Base-by-base conservation (phyloP, 2,113 vertebrate species). In the Nothoprocta perdicaria region DNA sequence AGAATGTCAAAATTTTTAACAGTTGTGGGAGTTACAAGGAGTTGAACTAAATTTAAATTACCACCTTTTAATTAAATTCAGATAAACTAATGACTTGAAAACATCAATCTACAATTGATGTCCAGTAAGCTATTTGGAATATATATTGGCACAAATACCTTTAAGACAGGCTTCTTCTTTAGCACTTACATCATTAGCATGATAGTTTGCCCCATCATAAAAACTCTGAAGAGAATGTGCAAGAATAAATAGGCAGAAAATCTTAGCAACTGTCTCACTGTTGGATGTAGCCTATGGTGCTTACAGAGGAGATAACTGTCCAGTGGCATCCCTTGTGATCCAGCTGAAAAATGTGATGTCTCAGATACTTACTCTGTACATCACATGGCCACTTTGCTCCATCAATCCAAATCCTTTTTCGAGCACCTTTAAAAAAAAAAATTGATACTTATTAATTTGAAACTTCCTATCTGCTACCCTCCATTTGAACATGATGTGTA, bases 71-170 rank as follows among this genome's bases (percentile, higher is more conserved):
- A 88, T 85, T 86, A 86, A 77, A 12, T 86, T 92, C 65, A 83
- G 93, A 92, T 75, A 88, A 95, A 81, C 57, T 84, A 90, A 61
- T 68, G 33, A 73, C 48, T 91, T 31, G 46, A 90, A 88, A 74
- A 21, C 48, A 90, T n/a, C 16, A 31, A 48, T 63, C 26, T 61
- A 8, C 68, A 24, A 48, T 53, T 35, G 29, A 7, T 78, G 46
- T 57, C 35, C 53, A 61, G 22, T 45, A 89, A 83, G 38, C 31
- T 78, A 46, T 43, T 57, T 72, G 24, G 87, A 91, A 81, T 26
- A 84, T 69, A 63, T 57, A 5, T 72, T 86, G 61, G 27, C 53
- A 75, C 6, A 45, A 23, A 13, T 14, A 63, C 12, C 4, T 66
- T 66, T 21, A 60, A 87, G 24, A 74, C 9, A 58, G 8, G 3